Conservation (phyloP, 2,113 vertebrate species). For the Petroica traversi region DNA sequence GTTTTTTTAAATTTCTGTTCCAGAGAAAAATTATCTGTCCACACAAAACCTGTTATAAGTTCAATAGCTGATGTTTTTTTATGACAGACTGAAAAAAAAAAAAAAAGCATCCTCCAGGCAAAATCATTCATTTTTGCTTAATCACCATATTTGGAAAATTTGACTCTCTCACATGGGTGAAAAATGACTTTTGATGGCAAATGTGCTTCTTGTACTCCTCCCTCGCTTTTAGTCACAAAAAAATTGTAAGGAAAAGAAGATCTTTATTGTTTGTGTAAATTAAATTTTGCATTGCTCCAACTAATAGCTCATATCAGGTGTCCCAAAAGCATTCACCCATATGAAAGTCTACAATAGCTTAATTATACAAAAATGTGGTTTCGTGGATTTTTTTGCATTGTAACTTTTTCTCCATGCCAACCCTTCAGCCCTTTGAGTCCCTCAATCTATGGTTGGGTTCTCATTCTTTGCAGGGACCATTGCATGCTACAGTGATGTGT, state of each 20-base stretch:
- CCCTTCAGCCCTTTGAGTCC: neutral
- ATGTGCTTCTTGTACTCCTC: neutral
- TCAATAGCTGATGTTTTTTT: neutral
- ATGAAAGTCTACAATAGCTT: neutral
- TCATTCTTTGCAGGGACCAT: neutral
- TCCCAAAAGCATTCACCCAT: neutral
- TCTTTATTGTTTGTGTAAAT: neutral
- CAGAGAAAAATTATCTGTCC: neutral
- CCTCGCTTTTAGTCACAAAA: neutral
- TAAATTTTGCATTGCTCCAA: neutral
- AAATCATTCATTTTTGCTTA: neutral
- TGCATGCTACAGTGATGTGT: neutral
- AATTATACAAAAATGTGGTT: neutral
- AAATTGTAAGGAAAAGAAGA: neutral
- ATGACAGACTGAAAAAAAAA: neutral
- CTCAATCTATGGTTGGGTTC: fast-evolving
- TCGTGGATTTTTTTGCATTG: fast-evolving
- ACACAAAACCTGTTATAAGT: neutral
- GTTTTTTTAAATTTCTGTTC: neutral
- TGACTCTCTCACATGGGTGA: neutral
- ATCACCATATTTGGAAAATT: neutral
- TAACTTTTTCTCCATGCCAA: neutral
- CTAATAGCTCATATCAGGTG: neutral
- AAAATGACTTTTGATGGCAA: neutral
- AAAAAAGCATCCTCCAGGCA: neutral